phyloP scores from a whole-genome alignment of 2,797 vertebrate genomes.

The Peromyscus attwateri region DNA sequence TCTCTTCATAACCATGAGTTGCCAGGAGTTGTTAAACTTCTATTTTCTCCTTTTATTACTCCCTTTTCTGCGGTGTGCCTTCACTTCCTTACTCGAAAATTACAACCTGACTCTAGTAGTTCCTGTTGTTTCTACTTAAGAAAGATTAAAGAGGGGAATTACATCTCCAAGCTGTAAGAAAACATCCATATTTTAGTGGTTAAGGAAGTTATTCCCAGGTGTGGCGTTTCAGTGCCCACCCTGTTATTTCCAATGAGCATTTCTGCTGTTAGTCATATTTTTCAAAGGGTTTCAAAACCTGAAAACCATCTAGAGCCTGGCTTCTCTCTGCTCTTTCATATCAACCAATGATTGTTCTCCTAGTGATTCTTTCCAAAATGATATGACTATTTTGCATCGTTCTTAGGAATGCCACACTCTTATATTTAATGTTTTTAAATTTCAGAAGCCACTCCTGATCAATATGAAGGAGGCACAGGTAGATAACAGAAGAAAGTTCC shows the following conservation, averaged over 20 bases:
- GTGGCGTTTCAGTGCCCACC: background rate
- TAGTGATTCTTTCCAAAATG: background rate
- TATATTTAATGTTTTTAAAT: constrained; percentile 18
- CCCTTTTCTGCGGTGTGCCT: background rate
- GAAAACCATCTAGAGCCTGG: constrained; percentile 45
- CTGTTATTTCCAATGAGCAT: constrained; percentile 54
- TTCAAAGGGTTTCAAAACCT: constrained; percentile 66
- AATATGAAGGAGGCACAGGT: background rate
- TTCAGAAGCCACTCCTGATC: background rate
- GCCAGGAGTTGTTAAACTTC: constrained; percentile 49
- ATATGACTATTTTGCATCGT: background rate
- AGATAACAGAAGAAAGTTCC: background rate
- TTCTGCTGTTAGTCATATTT: constrained; percentile 45
- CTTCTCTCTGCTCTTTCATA: constrained; percentile 32
- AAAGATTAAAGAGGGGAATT: constrained; percentile 67
- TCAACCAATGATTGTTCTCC: background rate
- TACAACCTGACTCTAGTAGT: constrained; percentile 5
- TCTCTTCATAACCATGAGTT: constrained; percentile 41
- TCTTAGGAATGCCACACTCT: background rate
- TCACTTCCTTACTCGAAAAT: constrained; percentile 59
- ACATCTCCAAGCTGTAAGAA: constrained; percentile 16
- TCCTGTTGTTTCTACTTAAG: constrained; percentile 70
- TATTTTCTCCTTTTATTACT: background rate
- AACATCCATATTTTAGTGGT: constrained; percentile 66
- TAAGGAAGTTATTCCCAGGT: constrained; percentile 78